Base-by-base conservation (phyloP, 2,797 vertebrate genomes). In the Garrulus glandarius region DNA sequence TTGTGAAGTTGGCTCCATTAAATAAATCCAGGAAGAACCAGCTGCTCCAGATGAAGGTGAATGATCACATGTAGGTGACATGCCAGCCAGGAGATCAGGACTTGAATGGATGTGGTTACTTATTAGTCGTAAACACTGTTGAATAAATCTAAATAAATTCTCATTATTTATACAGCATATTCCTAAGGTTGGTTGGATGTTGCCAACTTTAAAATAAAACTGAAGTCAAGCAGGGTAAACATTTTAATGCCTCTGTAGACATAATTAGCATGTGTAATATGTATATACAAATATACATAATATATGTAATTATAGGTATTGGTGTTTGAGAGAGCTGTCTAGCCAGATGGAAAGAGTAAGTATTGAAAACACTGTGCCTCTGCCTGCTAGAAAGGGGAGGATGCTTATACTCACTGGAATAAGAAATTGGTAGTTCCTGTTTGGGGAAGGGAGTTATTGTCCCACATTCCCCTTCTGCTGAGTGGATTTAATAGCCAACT, bases 71-170 rank as follows among this genome's bases (percentile, higher is more conserved):
- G 23, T 37, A 36, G 70, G 92, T 57, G 78, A 72, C 24, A 9
- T 29, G 30, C 55, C 84, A 91, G 74, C 81, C 70, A 43, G 65
- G 39, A 87, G 55, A 95, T 75, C 89, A 52, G 29, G 17, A 36
- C 39, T 87, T 64, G 57, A 76, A 81, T 46, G 39, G 71, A 69
- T 69, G 67, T 9, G 24, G 72, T 80, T 87, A 69, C 82, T 87
- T 89, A 76, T 26, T 65, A 76, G 47, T 76, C 22, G 67, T 37
- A 92, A 95, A 89, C 70, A 82, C 37, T 60, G 24, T 10, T 72
- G 70, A 85, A 94, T 85, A 79, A 64, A 91, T 89, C 81, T 88
- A 72, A 95, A 87, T 80, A 87, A 91, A 94, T 39, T 56, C 68
- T 60, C 61, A 78, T 79, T 87, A 80, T 72, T 89, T 87, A 89